A percentile compares a stretch with the other conserved stretches of the same genome.
Conservation (phyloP, 2,113 vertebrate genomes). For the Leucopternis melanops region DNA sequence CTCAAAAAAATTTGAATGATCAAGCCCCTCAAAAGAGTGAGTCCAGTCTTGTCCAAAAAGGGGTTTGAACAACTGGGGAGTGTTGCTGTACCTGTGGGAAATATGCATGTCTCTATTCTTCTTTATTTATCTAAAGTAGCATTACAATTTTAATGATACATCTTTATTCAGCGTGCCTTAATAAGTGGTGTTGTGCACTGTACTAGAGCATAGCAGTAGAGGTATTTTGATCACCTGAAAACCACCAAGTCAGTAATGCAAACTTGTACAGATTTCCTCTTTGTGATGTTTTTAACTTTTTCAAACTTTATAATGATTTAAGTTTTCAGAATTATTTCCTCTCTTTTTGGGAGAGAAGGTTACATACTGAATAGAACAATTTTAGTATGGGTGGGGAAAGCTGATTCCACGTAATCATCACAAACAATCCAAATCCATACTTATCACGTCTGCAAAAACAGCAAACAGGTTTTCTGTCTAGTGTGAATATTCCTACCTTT, state of each 20-base stretch:
- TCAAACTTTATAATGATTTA: neutral
- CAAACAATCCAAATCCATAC: neutral
- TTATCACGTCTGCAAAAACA: neutral
- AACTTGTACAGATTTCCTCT: neutral
- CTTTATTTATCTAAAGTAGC: neutral
- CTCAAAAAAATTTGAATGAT: neutral
- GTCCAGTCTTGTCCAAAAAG: neutral
- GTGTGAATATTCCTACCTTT: neutral
- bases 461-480: neutral
- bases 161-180: neutral
- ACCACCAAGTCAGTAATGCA: neutral
- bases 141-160: neutral
- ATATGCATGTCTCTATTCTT: neutral
- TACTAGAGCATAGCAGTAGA: neutral
- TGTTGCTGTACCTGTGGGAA: neutral
- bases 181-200: neutral
- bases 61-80: neutral
- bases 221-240: neutral
- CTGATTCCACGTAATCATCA: neutral
- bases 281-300: neutral
- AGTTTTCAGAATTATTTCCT: neutral
- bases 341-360: neutral
- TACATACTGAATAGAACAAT: neutral
- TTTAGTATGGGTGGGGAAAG: neutral
- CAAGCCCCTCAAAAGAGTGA: neutral